phyloP scores from a whole-genome alignment of 1,140 invertebrate genomes.

The Brachionus calyciflorus region DNA sequence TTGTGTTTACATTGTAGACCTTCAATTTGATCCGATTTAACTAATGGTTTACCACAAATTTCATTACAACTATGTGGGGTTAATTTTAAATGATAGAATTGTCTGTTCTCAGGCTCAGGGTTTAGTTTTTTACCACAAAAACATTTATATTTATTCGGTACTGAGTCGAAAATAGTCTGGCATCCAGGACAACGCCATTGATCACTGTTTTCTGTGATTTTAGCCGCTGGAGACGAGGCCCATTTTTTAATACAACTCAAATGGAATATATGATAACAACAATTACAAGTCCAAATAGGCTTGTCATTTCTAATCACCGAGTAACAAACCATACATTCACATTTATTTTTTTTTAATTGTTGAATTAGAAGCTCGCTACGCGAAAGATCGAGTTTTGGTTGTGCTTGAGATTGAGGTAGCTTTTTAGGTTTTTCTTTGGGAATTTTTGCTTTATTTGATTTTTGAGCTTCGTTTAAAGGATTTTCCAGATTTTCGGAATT shows the following conservation, averaged over 20 bases:
- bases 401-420: not conserved
- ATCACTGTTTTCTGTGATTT: slow-evolving; percentile 53
- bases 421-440: not conserved
- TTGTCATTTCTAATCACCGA: slow-evolving; percentile 70
- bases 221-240: slow-evolving; percentile 75
- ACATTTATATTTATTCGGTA: slow-evolving; percentile 58
- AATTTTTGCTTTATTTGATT: not conserved
- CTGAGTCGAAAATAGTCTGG: slow-evolving; percentile 52
- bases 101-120: slow-evolving; percentile 73
- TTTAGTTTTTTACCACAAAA: slow-evolving; percentile 56
- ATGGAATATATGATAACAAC: slow-evolving; percentile 86
- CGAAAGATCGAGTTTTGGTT: not conserved
- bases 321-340: slow-evolving; percentile 45
- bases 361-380: slow-evolving; percentile 25
- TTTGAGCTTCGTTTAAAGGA: too few relatives aligned
- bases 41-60: slow-evolving; percentile 77
- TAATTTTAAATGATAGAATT: slow-evolving; percentile 64
- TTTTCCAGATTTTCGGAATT: not conserved
- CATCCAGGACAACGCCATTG: slow-evolving; percentile 81
- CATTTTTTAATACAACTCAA: slow-evolving; percentile 83
- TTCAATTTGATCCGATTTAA: slow-evolving; percentile 55
- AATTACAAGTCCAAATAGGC: slow-evolving; percentile 80
- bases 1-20: slow-evolving; percentile 40
- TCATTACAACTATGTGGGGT: slow-evolving; percentile 63
- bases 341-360: slow-evolving; percentile 39